Conservation (phyloP, 2,797 vertebrate species). For the Artibeus lituratus region DNA sequence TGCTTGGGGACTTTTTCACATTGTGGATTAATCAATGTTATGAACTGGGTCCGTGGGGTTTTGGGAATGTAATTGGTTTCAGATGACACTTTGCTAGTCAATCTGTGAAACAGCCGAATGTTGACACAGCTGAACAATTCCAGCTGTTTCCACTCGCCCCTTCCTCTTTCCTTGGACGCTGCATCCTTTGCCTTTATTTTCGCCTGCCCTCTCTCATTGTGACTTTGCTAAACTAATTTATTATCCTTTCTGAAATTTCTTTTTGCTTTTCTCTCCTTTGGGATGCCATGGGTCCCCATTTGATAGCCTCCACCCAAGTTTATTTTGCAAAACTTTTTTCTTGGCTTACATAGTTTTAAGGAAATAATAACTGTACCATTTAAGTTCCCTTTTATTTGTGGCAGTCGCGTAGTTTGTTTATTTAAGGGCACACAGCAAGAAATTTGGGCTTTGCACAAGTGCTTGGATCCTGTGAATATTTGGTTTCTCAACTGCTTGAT, state of each 20-base stretch:
- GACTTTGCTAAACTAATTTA: slow-evolving; percentile 76
- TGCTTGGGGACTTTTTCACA: slow-evolving; percentile 86
- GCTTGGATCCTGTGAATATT: slow-evolving; percentile 6
- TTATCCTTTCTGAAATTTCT: slow-evolving; percentile 42
- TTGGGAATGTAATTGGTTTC: slow-evolving; percentile 88
- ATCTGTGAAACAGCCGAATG: slow-evolving; percentile 82
- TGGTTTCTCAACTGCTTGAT: slow-evolving; percentile 7
- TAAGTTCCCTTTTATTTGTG: background rate
- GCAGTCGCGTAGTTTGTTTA: background rate
- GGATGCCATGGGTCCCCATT: background rate
- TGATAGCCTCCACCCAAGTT: background rate
- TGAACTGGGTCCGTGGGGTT: slow-evolving; percentile 85
- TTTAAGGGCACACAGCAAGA: slow-evolving; percentile 2
- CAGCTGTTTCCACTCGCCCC: slow-evolving; percentile 85
- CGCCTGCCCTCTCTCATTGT: slow-evolving; percentile 65
- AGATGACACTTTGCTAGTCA: slow-evolving; percentile 87
- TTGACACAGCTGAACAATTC: slow-evolving; percentile 85
- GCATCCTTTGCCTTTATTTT: slow-evolving; percentile 71
- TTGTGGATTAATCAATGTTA: slow-evolving; percentile 89
- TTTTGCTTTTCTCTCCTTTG: slow-evolving; percentile 61
- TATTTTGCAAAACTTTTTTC: slow-evolving; percentile 42
- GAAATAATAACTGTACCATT: slow-evolving; percentile 25
- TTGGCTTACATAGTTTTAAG: background rate
- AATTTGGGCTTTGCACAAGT: slow-evolving; percentile 23
- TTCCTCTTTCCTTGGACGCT: slow-evolving; percentile 78